Evolutionary conservation across 1,140 invertebrate species (phyloP).

Genomic region (Pseudomyrmex sp.): DNA sequence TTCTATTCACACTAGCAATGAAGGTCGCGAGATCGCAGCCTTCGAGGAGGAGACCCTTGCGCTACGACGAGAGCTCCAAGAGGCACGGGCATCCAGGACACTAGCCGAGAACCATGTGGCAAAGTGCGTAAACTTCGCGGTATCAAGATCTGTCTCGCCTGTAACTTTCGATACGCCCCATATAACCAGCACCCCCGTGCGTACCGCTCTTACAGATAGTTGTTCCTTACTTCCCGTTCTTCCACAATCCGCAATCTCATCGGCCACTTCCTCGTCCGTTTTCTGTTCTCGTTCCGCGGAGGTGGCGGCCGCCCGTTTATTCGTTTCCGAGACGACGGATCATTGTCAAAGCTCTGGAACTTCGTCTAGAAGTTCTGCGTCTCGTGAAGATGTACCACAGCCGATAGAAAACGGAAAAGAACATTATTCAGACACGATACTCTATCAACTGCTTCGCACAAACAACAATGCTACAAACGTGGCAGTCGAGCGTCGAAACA

Average conservation of each 20-base stretch:
- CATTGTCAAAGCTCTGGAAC: not conserved
- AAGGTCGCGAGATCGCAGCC: constrained; percentile 82
- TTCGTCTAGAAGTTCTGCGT: not conserved
- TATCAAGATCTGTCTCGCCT: constrained; percentile 76
- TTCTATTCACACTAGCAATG: constrained; percentile 78
- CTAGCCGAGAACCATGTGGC: constrained; percentile 77
- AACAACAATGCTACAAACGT: not conserved
- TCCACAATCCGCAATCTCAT: constrained; percentile 13
- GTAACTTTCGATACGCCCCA: constrained; percentile 79
- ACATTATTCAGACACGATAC: not conserved
- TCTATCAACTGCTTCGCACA: not conserved
- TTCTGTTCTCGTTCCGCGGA: constrained; percentile 53
- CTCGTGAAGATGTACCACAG: not conserved
- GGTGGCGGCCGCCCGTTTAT: constrained; percentile 11
- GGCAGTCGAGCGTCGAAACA: not conserved
- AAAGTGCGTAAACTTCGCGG: constrained; percentile 83
- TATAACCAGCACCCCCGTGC: constrained; percentile 83
- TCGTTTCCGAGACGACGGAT: constrained; percentile 35
- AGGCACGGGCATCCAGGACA: constrained; percentile 80
- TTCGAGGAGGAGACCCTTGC: constrained; percentile 84
- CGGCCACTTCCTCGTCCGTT: constrained; percentile 16
- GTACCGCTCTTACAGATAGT: constrained; percentile 76
- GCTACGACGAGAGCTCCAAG: constrained; percentile 82
- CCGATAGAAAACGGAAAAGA: not conserved
- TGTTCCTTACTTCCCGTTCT: constrained; percentile 39